Evolutionary conservation across 2,888 invertebrate genomes (phyloP).

Genomic region (Eupsilia transversa): DNA sequence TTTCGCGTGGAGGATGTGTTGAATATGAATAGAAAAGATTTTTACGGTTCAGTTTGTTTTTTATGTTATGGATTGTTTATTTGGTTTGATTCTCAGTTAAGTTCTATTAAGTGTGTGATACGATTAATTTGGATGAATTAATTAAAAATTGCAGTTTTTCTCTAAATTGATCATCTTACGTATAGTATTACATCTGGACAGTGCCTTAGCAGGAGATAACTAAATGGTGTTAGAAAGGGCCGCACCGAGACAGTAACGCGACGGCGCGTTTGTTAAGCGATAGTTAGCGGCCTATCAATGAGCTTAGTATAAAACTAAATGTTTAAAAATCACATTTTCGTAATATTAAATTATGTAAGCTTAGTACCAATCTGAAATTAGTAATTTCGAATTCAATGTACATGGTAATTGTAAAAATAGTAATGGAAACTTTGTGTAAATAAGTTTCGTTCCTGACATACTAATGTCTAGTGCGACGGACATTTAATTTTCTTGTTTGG

Average conservation of each 20-base stretch:
- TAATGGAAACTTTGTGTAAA: slow-evolving; percentile 37
- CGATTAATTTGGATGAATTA: slow-evolving; percentile 22
- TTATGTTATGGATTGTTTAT: slow-evolving; percentile 58
- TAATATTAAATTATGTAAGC: slow-evolving; percentile 56
- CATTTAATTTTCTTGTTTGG: slow-evolving; percentile 21
- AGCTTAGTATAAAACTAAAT: slow-evolving; percentile 66
- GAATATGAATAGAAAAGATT: slow-evolving; percentile 55
- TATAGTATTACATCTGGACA: slow-evolving; percentile 61
- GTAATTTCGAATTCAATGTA: slow-evolving; percentile 54
- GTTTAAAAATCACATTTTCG: slow-evolving; percentile 61
- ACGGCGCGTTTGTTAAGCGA: slow-evolving; percentile 31
- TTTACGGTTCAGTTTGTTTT: slow-evolving; percentile 49
- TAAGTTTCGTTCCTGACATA: slow-evolving; percentile 23
- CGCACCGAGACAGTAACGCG: slow-evolving; percentile 27
- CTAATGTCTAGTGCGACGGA: slow-evolving; percentile 31
- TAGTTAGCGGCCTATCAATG: slow-evolving; percentile 63
- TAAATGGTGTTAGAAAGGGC: slow-evolving; percentile 43
- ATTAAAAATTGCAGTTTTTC: slow-evolving; percentile 12
- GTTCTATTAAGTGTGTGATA: slow-evolving; percentile 32
- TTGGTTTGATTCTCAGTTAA: slow-evolving; percentile 48
- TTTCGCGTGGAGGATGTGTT: slow-evolving; percentile 39
- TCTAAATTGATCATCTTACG: slow-evolving; percentile 36
- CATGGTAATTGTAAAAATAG: slow-evolving; percentile 51
- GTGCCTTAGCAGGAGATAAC: slow-evolving; percentile 58
- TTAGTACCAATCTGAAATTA: slow-evolving; percentile 65